phyloP scores from a whole-genome alignment of 2,113 vertebrate species.

The Equus przewalskii region DNA sequence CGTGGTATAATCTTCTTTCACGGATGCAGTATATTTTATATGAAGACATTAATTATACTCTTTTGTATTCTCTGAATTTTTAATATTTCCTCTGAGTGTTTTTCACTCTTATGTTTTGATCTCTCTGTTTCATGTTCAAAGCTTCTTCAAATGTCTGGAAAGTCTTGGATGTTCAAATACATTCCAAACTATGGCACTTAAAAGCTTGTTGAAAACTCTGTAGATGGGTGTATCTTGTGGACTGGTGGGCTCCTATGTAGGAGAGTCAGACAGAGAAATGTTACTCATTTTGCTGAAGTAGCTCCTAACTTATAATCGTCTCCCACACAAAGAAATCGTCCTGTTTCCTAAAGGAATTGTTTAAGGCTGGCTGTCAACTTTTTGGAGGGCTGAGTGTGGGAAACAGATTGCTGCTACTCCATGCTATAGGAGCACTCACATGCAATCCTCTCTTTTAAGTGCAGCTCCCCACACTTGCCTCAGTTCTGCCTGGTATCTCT shows the following conservation, averaged over 20 bases:
- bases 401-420: neutral
- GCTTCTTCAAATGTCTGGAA: neutral
- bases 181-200: neutral
- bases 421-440: accelerated
- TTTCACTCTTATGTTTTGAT: neutral
- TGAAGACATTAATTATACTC: neutral
- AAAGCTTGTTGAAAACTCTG: neutral
- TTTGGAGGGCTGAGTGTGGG: no score
- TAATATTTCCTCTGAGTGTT: neutral
- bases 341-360: neutral
- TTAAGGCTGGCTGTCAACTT: neutral
- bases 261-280: neutral
- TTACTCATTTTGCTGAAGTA: neutral
- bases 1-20: neutral
- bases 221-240: neutral
- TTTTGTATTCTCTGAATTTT: neutral
- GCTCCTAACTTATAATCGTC: neutral
- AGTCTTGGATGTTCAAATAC: neutral
- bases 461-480: no score
- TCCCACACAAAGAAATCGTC: neutral
- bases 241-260: no score
- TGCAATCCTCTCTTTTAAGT: no score
- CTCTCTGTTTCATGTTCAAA: neutral
- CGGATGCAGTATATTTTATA: neutral
- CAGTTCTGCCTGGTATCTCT: neutral